Evolutionary conservation across 1,140 invertebrate genomes (phyloP).

Genomic region (Drosophila lini): DNA sequence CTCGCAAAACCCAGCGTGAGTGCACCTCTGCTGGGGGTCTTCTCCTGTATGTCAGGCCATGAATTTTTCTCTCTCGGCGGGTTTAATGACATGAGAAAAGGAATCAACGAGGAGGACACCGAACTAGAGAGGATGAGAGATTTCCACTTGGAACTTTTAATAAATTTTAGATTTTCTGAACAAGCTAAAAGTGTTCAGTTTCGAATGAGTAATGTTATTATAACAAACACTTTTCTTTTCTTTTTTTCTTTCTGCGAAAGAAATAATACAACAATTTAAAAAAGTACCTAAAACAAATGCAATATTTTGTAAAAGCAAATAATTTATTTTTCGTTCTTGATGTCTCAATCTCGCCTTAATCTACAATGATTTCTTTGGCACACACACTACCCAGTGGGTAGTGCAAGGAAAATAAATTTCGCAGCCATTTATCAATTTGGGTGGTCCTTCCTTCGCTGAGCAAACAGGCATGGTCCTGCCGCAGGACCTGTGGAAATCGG

Average conservation of each 20-base stretch:
- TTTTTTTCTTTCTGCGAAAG: too few relatives aligned
- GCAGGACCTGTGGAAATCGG: conserved; percentile 35
- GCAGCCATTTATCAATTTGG: conserved; percentile 65
- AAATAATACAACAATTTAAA: background rate
- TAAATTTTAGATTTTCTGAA: background rate
- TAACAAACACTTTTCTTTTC: too few relatives aligned
- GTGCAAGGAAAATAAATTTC: conserved; percentile 45
- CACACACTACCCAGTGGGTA: conserved; percentile 21
- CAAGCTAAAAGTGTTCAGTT: background rate
- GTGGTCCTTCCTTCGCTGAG: conserved; percentile 21
- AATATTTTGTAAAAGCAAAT: background rate
- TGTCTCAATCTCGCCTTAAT: conserved; percentile 54
- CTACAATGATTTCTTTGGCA: conserved; percentile 49
- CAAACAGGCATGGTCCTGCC: conserved; percentile 44
- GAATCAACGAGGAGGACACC: conserved; percentile 4
- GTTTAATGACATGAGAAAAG: conserved; percentile 54
- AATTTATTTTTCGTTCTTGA: conserved; percentile 4
- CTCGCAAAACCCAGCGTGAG: conserved; percentile 21
- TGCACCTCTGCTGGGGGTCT: conserved; percentile 51
- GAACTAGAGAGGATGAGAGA: background rate
- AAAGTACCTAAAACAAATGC: background rate
- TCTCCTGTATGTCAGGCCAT: conserved; percentile 27
- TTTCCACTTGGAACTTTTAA: background rate
- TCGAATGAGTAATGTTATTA: too few relatives aligned
- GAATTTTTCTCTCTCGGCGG: conserved; percentile 26